A percentile compares a stretch with the other conserved stretches of the same genome.
These are phyloP conservation scores for Halcyon leucocephala DNA, from an alignment of 2,797 vertebrate species.

Conservation along the genomic window DNA sequence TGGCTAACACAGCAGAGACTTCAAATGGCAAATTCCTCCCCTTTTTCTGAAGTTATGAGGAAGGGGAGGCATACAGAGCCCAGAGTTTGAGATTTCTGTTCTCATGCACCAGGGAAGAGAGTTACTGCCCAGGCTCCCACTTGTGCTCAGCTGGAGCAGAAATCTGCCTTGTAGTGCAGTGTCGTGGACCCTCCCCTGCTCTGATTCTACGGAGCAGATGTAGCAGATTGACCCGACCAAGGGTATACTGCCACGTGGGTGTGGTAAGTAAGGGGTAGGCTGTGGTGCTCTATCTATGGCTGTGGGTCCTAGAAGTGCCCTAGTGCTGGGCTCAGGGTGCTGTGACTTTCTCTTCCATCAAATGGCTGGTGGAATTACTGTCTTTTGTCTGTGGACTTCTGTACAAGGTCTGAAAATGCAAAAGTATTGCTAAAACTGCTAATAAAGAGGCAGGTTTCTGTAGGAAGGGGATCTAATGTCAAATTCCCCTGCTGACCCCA, in stretches of 20 bases:
- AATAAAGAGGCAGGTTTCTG: neutral
- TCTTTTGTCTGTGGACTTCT: neutral
- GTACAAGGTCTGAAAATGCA: neutral
- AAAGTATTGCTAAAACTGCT: neutral
- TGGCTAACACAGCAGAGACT: neutral
- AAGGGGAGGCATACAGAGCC: neutral
- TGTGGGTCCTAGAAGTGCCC: neutral
- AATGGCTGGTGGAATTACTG: neutral
- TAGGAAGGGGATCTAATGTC: neutral
- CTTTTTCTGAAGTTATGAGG: neutral
- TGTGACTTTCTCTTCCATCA: neutral
- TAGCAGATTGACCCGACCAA: neutral
- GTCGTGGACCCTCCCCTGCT: neutral
- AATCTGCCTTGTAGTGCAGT: neutral
- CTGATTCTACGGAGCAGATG: neutral
- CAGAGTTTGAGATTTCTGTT: neutral
- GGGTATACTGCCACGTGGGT: no score
- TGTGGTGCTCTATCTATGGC: neutral
- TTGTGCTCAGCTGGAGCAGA: neutral
- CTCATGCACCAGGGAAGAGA: neutral
- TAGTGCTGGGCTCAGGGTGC: neutral
- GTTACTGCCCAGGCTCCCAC: neutral
- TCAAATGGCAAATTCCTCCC: neutral
- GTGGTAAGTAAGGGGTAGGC: neutral
- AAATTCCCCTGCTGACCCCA: neutral